Percentiles rank a stretch among this genome's conserved stretches.
Evolutionary conservation across 2,888 invertebrate genomes (phyloP).

Genomic region (Orgyia antiqua): DNA sequence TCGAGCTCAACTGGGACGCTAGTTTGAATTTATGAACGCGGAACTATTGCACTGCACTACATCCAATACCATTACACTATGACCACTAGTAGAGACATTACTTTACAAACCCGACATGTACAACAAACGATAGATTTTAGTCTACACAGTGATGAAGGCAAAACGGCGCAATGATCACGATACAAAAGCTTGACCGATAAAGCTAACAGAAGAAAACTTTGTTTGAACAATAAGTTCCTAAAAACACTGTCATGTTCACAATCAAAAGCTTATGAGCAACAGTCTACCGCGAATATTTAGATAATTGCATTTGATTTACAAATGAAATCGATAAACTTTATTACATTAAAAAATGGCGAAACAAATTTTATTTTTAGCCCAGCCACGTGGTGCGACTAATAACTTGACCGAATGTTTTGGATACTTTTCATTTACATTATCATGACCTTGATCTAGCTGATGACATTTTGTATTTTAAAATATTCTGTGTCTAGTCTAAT

Average conservation of each 20-base stretch:
- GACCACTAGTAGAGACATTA: constrained; percentile 37
- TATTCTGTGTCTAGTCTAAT: no score
- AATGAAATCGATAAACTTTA: constrained; percentile 20
- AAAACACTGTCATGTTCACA: constrained; percentile 52
- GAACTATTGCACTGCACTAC: constrained; percentile 43
- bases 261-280: constrained; percentile 38
- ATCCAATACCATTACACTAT: constrained; percentile 49
- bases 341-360: constrained; percentile 26
- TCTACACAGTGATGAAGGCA: constrained; percentile 34
- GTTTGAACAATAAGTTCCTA: constrained; percentile 60
- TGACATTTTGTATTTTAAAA: no score
- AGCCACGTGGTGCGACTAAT: constrained; percentile 18
- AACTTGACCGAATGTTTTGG: constrained; percentile 4
- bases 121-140: constrained; percentile 38
- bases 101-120: constrained; percentile 50
- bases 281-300: constrained; percentile 33
- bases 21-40: constrained; percentile 66
- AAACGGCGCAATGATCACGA: constrained; percentile 57
- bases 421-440: constrained; percentile 8
- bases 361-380: constrained; percentile 31
- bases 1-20: constrained; percentile 61
- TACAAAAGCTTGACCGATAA: constrained; percentile 76
- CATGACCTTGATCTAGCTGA: no score
- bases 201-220: constrained; percentile 67
- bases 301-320: constrained; percentile 21